Base-by-base conservation (phyloP, 35 echinoderm and acorn worm species). In the Chiridota heheva region DNA sequence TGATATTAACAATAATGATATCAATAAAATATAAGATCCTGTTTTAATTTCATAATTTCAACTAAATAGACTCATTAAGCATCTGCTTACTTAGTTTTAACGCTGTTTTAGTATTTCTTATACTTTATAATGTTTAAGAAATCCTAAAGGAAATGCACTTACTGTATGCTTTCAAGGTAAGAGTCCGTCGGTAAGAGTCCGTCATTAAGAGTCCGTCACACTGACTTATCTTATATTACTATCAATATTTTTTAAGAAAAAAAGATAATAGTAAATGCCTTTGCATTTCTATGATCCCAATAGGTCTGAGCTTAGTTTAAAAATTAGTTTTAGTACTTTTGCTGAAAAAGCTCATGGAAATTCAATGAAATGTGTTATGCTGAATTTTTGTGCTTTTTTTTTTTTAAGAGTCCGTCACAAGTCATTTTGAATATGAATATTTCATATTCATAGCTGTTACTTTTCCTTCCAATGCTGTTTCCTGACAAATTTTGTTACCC, bases 291-390 rank as follows among this genome's bases (percentile, higher is more conserved):
- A 28, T 58, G 30, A 58, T 58, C 30, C 13, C 56, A 58, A 58
- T 58, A 58, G 56, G n/a, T 58, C 30, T 58, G 63, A 32, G 38
- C 63, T 67, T 67, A 67, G 31, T 36, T 22, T 63, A 67, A 67
- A 67, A 27, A 67, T 32, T 30, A 67, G 38, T 34, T 36, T 32
- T 67, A 36, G 34, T 67, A 67, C 5, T 67, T 67, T 67, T 67
- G 63, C 30, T 67, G 63, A 36, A 67, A 67, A 67, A 67, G 63
- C 63, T 67, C 63, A 67, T 67, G 63, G 63, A 36, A 67, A 67
- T 67, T 67, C 31, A 28, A 67, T 67, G 38, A 67, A 67, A 67
- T 67, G 63, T 67, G 63, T 67, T 67, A 34, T 67, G 63, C 27
- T n/a, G n/a, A n/a, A n/a, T n/a, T n/a, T n/a, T n/a, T n/a, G n/a